Base-by-base conservation (phyloP, 2,797 vertebrate genomes). In the Xerus rutilus region DNA sequence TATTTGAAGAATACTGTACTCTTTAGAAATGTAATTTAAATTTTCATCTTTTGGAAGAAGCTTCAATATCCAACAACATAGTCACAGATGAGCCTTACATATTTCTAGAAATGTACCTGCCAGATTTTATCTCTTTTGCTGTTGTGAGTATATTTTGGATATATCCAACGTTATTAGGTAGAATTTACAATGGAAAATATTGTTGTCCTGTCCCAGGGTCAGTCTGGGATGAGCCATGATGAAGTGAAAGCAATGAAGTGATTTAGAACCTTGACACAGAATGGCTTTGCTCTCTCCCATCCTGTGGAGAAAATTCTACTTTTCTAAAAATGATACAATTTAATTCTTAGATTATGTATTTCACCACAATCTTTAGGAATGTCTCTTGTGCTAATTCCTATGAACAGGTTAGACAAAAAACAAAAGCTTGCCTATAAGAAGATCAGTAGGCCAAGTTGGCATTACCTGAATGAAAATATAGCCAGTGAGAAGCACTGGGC, bases 51-150 rank as follows among this genome's bases (percentile, higher is more conserved):
- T 1, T 78, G 47, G 18, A 62, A 95, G 30, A 92, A 86, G 3
- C 21, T 92, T 93, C 35, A 77, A 5, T 73, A 76, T 69, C 18
- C n/a, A 95, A 77, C 28, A 45, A 57, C n/a, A 86, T 35, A 17
- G 23, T 30, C 43, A 35, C 4, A 94, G 87, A 77, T 43, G 14
- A 82, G 72, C 0, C 15, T 65, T 15, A 59, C 10, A 92, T 43
- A 67, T 49, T 69, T 95, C 20, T 78, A 13, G 23, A 93, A 91
- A 82, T 78, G 3, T 28, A 30, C 14, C n/a, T 59, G 3, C 14
- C 25, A 67, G 10, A 81, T 82, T 73, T 73, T 64, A 30, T 2
- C 59, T 72, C 2, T 62, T 83, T 93, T 57, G 69, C 15, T 88
- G 0, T 57, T 79, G 28, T 9, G 18, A 25, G 7, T 62, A 74